Conservation (phyloP, 1,140 invertebrate genomes). For the Branchinecta lindahli region DNA sequence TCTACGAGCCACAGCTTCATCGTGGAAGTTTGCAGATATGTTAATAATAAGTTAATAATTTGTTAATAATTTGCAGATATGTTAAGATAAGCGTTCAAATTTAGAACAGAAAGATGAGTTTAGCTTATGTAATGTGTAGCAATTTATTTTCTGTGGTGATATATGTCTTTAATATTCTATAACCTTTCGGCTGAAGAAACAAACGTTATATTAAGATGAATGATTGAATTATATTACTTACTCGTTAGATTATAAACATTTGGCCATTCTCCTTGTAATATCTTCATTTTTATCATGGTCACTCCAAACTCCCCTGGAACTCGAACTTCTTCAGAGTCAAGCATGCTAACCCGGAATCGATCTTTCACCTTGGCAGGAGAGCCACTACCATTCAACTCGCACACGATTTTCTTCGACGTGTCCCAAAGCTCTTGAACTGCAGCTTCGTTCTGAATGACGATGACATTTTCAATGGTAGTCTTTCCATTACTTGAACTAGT, state of each 20-base stretch:
- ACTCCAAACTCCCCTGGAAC: neutral
- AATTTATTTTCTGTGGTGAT: too few relatives aligned
- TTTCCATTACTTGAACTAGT: neutral
- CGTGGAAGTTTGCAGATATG: too few relatives aligned
- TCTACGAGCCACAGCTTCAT: too few relatives aligned
- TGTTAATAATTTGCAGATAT: too few relatives aligned
- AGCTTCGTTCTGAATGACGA: conserved; percentile 19
- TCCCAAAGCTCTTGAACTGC: conserved; percentile 22
- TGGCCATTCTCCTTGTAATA: neutral
- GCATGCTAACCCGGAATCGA: neutral
- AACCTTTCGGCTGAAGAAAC: too few relatives aligned
- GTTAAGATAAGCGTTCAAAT: too few relatives aligned
- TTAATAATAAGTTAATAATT: too few relatives aligned
- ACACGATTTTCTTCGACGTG: conserved; percentile 18
- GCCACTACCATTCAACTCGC: conserved; percentile 12
- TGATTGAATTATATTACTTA: too few relatives aligned
- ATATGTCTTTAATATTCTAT: too few relatives aligned
- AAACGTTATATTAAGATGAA: too few relatives aligned
- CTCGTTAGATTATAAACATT: neutral
- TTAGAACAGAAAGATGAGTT: too few relatives aligned
- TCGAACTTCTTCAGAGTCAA: neutral
- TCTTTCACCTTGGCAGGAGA: neutral
- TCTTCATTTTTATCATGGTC: neutral
- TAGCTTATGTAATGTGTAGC: too few relatives aligned
- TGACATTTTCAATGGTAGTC: conserved; percentile 11